Evolutionary conservation across 2,888 invertebrate species (phyloP).

Genomic region (Chrysodeixis includens): DNA sequence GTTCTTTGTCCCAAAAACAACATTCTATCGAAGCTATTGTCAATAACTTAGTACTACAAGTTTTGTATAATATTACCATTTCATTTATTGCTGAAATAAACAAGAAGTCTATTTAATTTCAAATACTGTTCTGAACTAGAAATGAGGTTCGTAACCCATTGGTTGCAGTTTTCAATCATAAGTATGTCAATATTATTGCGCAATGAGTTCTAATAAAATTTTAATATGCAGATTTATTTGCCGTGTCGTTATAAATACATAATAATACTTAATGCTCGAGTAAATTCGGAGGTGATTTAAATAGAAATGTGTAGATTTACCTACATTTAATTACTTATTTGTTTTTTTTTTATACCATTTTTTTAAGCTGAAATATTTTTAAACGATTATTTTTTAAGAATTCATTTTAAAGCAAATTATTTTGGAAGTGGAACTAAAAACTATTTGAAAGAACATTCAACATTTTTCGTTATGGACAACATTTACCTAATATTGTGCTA

Average conservation of each 20-base stretch:
- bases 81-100: slow-evolving; percentile 8
- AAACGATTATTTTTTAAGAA: too few relatives aligned
- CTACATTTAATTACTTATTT: too few relatives aligned
- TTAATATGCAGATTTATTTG: not conserved
- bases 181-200: slow-evolving; percentile 7
- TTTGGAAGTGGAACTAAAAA: too few relatives aligned
- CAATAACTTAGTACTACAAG: slow-evolving; percentile 1
- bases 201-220: slow-evolving; percentile 3
- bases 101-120: not conserved
- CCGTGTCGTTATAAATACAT: not conserved
- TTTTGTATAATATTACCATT: not conserved
- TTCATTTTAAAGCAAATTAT: too few relatives aligned
- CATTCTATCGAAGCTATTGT: not conserved
- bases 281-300: not conserved
- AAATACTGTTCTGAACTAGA: not conserved
- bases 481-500: too few relatives aligned
- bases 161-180: slow-evolving; percentile 2
- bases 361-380: too few relatives aligned
- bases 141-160: slow-evolving; percentile 15
- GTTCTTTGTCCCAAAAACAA: slow-evolving; percentile 6
- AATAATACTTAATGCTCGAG: not conserved
- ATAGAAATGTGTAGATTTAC: too few relatives aligned
- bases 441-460: too few relatives aligned
- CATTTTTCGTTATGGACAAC: too few relatives aligned
- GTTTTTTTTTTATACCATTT: too few relatives aligned